Base-by-base conservation (phyloP, 2,113 vertebrate genomes). In the Oryzias celebensis region DNA sequence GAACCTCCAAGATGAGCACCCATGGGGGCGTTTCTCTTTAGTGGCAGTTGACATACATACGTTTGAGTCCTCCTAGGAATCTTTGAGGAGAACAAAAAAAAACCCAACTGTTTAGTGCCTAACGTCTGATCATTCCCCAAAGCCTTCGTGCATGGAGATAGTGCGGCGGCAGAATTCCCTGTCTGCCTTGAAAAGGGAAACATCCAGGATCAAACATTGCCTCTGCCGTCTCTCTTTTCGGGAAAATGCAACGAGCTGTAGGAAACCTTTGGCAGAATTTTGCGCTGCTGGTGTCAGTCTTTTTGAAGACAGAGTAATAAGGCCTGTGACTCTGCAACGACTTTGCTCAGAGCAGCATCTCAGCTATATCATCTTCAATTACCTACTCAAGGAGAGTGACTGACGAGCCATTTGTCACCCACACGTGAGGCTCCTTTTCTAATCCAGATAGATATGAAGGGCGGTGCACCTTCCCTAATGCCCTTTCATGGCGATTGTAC, bases 291-390 rank as follows among this genome's bases (percentile, higher is more conserved):
- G 71, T 73, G 73, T 75, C 57, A 47, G 71, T 54, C 66, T 74
- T 73, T 36, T 68, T 79, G 62, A 80, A 78, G 56, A 44, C 52
- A 47, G 65, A 56, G 57, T 56, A 49, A 63, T 54, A 72, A 83
- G 28, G 51, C 72, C 55, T 48, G 42, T 62, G 72, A 83, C 83
- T 78, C 67, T 49, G 57, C 71, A 51, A 26, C 71, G 77, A 78
- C 66, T 82, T 75, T 71, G 58, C 26, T 16, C 50, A 4, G 68
- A 76, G 61, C 69, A 28, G 36, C 60, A 80, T 79, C 73, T 76
- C 73, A 44, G 62, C 74, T 73, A 54, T 69, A 81, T 84, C 77
- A 75, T 82, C 81, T 72, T 68, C 77, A 76, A 77, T 83, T 83
- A 84, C 71, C 65, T 31, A 57, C 77, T 82, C 75, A 73, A 72